Evolutionary conservation across 1,140 invertebrate genomes (phyloP).

Genomic region (Pissodes strobi): DNA sequence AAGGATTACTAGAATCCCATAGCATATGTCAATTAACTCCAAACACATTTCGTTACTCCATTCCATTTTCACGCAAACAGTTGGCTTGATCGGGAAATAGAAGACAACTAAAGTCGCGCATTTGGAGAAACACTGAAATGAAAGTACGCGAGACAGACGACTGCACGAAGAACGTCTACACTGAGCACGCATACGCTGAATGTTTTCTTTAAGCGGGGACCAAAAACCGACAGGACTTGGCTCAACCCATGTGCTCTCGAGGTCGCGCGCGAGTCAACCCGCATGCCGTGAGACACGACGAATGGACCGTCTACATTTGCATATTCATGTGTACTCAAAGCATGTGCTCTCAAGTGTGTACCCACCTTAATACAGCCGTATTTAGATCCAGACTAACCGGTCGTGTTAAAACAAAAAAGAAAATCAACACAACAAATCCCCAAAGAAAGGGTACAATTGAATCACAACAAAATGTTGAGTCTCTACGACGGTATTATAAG

Average conservation of each 20-base stretch:
- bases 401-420: no score
- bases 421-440: no score
- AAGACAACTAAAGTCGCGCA: slow-evolving; percentile 4
- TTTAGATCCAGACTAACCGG: no score
- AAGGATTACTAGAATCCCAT: background rate
- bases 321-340: background rate
- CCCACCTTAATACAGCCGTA: no score
- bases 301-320: background rate
- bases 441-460: no score
- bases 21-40: background rate
- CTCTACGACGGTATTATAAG: no score
- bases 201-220: background rate
- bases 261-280: background rate
- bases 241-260: background rate
- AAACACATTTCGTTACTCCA: slow-evolving; percentile 3
- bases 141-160: slow-evolving; percentile 3
- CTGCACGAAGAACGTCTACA: no score
- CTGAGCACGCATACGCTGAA: background rate
- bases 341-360: background rate
- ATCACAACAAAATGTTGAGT: no score
- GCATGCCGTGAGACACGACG: background rate
- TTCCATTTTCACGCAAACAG: slow-evolving; percentile 3
- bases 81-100: slow-evolving; percentile 4
- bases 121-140: background rate
- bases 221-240: background rate